phyloP scores from a whole-genome alignment of 2,888 invertebrate genomes.

The Pterobdella sp. region DNA sequence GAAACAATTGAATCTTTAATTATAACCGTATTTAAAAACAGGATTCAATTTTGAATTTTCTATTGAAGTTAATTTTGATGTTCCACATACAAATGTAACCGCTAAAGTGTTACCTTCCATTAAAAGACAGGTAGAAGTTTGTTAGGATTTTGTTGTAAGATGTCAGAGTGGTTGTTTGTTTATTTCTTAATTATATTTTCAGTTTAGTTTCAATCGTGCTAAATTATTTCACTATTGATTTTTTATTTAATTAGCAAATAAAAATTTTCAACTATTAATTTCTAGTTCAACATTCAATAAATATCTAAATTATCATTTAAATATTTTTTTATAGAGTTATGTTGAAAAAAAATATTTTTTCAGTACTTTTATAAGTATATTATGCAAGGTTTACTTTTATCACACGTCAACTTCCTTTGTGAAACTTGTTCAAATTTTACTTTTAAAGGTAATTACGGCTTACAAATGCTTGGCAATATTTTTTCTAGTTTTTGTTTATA shows the following conservation, averaged over 20 bases:
- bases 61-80: neutral
- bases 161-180: conserved; percentile 5
- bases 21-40: neutral
- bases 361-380: neutral
- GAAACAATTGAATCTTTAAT: neutral
- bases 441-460: neutral
- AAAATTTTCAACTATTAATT: neutral
- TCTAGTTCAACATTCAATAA: neutral
- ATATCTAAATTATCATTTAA: no score
- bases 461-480: neutral
- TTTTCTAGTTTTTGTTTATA: neutral
- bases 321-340: neutral
- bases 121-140: conserved; percentile 26
- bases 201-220: neutral
- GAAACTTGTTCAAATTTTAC: neutral
- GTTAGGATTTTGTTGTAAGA: neutral
- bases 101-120: conserved; percentile 21
- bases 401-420: conserved; percentile 25
- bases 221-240: neutral
- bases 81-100: neutral
- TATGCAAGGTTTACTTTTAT: conserved; percentile 19
- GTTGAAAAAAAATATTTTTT: no score
- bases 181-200: neutral
- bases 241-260: neutral
- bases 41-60: neutral